Evolutionary conservation across 2,888 invertebrate species (phyloP).

Genomic region (Mycalesis mineus): DNA sequence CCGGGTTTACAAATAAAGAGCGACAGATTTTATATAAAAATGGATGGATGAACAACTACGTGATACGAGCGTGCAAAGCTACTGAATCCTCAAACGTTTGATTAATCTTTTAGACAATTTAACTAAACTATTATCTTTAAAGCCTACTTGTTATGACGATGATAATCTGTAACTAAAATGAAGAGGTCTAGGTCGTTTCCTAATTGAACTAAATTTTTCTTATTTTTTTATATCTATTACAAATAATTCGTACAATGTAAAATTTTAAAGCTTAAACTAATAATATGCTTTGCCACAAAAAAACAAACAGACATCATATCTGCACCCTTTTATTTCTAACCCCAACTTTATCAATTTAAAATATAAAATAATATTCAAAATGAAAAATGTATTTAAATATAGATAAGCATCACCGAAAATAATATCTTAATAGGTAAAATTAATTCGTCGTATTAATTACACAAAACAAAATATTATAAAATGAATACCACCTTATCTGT

Average conservation of each 20-base stretch:
- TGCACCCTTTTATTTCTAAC: slow-evolving; percentile 21
- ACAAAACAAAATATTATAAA: slow-evolving; percentile 66
- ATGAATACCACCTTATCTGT: slow-evolving; percentile 59
- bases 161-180: too few species aligned
- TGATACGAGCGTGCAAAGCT: too few species aligned
- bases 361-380: slow-evolving; percentile 44
- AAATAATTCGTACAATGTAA: not conserved
- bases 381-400: slow-evolving; percentile 42
- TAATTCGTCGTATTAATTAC: slow-evolving; percentile 66
- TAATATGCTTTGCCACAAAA: not conserved
- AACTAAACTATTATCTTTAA: too few species aligned
- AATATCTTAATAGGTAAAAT: slow-evolving; percentile 73
- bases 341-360: slow-evolving; percentile 34
- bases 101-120: too few species aligned
- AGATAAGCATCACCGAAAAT: slow-evolving; percentile 60
- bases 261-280: not conserved
- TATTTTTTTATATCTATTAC: too few species aligned
- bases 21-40: too few species aligned
- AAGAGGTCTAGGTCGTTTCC: too few species aligned
- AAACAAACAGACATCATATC: slow-evolving; percentile 2
- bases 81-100: too few species aligned
- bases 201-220: too few species aligned
- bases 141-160: too few species aligned
- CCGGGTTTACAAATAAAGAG: too few species aligned
- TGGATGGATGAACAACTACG: too few species aligned